Base-by-base conservation (phyloP, 1,140 invertebrate genomes). In the Reticulitermes speratus region DNA sequence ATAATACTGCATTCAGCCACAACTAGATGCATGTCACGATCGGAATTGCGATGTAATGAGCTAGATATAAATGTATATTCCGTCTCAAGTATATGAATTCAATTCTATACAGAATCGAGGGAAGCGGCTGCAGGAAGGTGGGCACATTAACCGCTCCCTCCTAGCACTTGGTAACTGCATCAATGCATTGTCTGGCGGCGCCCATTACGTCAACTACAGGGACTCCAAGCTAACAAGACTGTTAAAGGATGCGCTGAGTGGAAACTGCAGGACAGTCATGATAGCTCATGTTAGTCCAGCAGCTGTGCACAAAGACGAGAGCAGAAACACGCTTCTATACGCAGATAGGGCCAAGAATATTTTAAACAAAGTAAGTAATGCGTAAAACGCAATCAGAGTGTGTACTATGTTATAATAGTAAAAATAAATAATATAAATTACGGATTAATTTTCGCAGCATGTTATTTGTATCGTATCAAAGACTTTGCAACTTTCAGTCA, bases 101-200 rank as follows among this genome's bases (percentile, higher is more conserved):
- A 75, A 55, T 25, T 87, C 83, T 87, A 88, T 89, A 75, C 87
- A 96, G 93, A 97, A 98, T 89, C 94, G 96, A 19, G 97, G 98
- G 1, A 97, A 98, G 89, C 93, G 98, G 25, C 93, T 99, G 84
- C 95, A 97, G 89, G 98, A 99, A 91, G 98, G 98, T 7, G 98
- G 96, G 21, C 97, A 99, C 90, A 99, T 99, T 86, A 99, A 99
- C 91, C 93, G 96, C 44, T 98, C 97, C 0, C 92, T 98, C 1
- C 90, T 98, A 44, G 98, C 98, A 0, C 92, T 99, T 48, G 98
- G 97, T 0, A 99, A 99, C 92, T 98, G 97, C 89, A 99, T 99
- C 88, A 99, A 98, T 91, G 97, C 97, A 0, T 91, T 99, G 11
- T 97, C 95, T 3, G 95, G 95, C 30, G 95, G 95, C 25, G 96